Conservation (phyloP, 2,888 invertebrate genomes). For the Caenorhabditis uteleia region DNA sequence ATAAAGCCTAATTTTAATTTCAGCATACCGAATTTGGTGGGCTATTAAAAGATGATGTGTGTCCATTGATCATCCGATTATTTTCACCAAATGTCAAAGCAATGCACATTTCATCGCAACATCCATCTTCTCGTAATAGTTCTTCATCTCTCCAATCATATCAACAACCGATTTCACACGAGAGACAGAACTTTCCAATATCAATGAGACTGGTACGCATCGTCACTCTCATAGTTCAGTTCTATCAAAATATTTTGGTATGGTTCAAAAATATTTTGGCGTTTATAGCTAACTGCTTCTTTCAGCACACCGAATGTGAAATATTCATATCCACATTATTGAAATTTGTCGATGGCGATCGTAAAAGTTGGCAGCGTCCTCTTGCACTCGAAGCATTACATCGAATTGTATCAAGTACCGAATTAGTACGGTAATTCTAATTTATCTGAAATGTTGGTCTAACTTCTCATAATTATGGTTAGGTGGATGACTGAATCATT, state of each 20-base stretch:
- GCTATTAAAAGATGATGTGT: slow-evolving; percentile 92
- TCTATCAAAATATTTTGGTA: slow-evolving; percentile 71
- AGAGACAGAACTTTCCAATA: slow-evolving; percentile 94
- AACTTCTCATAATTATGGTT: not conserved
- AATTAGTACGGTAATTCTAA: slow-evolving; percentile 41
- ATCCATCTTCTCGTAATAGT: slow-evolving; percentile 30
- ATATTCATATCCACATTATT: slow-evolving; percentile 95
- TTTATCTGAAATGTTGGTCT: no score
- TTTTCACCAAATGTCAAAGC: slow-evolving; percentile 98
- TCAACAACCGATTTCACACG: slow-evolving; percentile 74
- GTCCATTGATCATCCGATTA: slow-evolving; percentile 94
- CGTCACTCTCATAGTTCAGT: slow-evolving; percentile 89
- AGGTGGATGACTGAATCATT: slow-evolving; percentile 89
- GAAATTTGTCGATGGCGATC: slow-evolving; percentile 95
- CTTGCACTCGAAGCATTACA: slow-evolving; percentile 93
- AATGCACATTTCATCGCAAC: slow-evolving; percentile 33
- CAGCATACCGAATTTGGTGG: slow-evolving; percentile 93
- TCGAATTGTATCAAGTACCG: slow-evolving; percentile 76
- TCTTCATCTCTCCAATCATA: slow-evolving; percentile 3
- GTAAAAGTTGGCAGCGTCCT: slow-evolving; percentile 93
- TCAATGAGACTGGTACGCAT: slow-evolving; percentile 91
- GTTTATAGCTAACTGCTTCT: slow-evolving; percentile 4
- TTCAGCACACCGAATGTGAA: slow-evolving; percentile 88
- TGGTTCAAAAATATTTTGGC: not conserved
- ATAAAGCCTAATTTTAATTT: slow-evolving; percentile 11